Base-by-base conservation (phyloP, 1,140 invertebrate species). In the Brachionus plicatilis region DNA sequence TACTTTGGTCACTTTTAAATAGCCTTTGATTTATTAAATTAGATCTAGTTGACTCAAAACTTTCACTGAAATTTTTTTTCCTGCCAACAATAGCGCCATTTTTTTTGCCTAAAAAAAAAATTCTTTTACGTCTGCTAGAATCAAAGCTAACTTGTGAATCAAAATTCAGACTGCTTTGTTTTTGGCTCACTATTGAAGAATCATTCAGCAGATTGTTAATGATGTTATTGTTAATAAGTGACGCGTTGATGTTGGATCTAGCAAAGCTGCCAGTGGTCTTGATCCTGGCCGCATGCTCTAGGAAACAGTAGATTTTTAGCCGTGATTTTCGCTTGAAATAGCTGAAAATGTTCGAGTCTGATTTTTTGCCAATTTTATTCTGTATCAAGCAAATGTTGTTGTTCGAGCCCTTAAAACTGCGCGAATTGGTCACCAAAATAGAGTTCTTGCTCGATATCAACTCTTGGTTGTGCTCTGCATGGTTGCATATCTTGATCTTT, bases 401-500 rank as follows among this genome's bases (percentile, higher is more conserved):
- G n/a, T 17, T 43, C 9, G 68, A 72, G 43, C 37, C 68, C 33
- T 8, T 72, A 41, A 43, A 47, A 20, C 37, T 17, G 8, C 37
- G 33, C 1, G 68, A 43, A 45, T 72, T 41, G 37, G 7, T 20
- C 14, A 33, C 17, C 17, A 43, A 72, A 72, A 41, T 41, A 5
- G 37, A 17, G n/a, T 9, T 43, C 17, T 43, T 72, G 29, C 41
- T n/a, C 2, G 33, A 43, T 9, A 72, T 20, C 41, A 72, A 20
- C 17, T 43, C 37, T 50, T 76, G 12, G 65, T 65, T 65, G 14
- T 82, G 79, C 14, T 60, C 79, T 41, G 37, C 27, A 12, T 82
- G 79, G 53, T 82, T 82, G n/a, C 79, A 82, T 60, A 82, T 82
- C 60, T 65, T 68, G 29, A 45, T 45, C 17, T 24, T 24, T 11